Base-by-base conservation (phyloP, 2,113 vertebrate species). In the Ia io region DNA sequence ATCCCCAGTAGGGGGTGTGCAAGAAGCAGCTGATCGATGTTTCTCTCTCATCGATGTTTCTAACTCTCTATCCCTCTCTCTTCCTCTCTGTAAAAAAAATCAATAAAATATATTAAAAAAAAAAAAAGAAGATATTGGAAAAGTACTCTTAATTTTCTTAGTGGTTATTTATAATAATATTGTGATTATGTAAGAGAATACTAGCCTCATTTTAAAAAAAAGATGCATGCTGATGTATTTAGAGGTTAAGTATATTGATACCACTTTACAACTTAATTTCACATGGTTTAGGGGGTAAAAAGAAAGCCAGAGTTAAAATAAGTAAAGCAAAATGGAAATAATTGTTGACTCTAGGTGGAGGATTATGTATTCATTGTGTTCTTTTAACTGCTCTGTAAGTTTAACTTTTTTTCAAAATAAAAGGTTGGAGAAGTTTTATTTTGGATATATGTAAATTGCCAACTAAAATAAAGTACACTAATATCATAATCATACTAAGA, bases 401-500 rank as follows among this genome's bases (percentile, higher is more conserved):
- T 40, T n/a, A 9, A 51, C 37, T 71, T 25, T 87, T 88, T 80
- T 53, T 83, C 56, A 61, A 53, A 47, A 94, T 51, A 87, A 92
- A 86, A 90, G 35, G 9, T 6, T 35, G 51, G 32, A 51, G 14
- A 84, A 91, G 20, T 85, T 51, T 47, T 40, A 84, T 80, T 85
- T 40, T 71, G 37, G 37, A 83, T 71, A 0, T 82, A 76, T 56
- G 35, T 83, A 63, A 76, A 86, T 9, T 76, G 67, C 30, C 73
- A 95, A 84, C 53, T 44, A 88, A 79, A 84, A 67, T 84, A 67
- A 82, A 85, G 42, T 44, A 88, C 13, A 70, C 22, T 70, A 92
- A 91, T 53, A 84, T 30, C 59, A 44, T 25, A 73, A 14, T 77
- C 67, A 69, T 17, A 65, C 4, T 63, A 89, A 78, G 44, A 92